Conservation (phyloP, 2,888 invertebrate species). For the Phlogophora meticulosa region DNA sequence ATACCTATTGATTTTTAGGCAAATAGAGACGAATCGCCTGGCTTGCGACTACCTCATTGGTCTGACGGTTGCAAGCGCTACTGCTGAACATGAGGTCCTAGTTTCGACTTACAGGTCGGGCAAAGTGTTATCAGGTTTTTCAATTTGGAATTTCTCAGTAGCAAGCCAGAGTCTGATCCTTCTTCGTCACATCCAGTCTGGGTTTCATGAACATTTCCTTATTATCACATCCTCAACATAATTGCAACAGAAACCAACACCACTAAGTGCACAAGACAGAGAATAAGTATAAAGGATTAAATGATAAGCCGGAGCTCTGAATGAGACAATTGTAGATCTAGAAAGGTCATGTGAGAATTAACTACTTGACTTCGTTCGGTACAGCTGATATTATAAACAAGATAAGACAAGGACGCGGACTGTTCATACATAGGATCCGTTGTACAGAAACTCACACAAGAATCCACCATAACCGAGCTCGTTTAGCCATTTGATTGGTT, state of each 20-base stretch:
- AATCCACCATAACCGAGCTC: too few species aligned
- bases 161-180: too few species aligned
- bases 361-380: conserved; percentile 41
- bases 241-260: conserved; percentile 26
- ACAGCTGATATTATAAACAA: conserved; percentile 24
- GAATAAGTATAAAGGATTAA: conserved; percentile 6
- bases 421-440: not conserved
- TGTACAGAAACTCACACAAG: too few species aligned
- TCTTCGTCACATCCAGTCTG: not conserved
- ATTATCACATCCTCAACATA: conserved; percentile 14
- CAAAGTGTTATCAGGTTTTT: too few species aligned
- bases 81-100: too few species aligned
- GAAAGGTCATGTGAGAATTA: conserved; percentile 57
- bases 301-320: conserved; percentile 40
- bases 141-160: too few species aligned
- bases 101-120: too few species aligned
- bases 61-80: too few species aligned
- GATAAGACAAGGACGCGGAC: conserved; percentile 18
- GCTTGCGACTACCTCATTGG: too few species aligned
- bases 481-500: too few species aligned
- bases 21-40: too few species aligned
- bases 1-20: not conserved
- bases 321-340: conserved; percentile 60
- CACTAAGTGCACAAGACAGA: conserved; percentile 26
- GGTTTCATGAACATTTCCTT: not conserved